Conservation (phyloP, 2,797 vertebrate genomes). For the Amniataba percoides region DNA sequence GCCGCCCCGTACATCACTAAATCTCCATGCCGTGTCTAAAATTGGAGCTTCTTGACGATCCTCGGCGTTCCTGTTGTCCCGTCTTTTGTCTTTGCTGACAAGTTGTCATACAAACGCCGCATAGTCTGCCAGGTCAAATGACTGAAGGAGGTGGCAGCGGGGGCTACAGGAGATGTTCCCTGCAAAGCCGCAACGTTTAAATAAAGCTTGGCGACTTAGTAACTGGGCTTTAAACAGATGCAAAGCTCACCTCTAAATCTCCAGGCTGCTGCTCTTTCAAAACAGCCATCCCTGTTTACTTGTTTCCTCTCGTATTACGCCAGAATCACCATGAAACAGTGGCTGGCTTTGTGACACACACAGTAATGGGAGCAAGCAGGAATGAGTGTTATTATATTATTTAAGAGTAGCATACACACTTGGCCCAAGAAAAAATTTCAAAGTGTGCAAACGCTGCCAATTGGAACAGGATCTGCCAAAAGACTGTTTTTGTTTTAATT, state of each 20-base stretch:
- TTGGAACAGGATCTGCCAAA: slow-evolving; percentile 55
- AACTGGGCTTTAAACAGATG: slow-evolving; percentile 67
- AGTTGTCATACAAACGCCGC: slow-evolving; percentile 36
- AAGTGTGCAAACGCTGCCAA: slow-evolving; percentile 45
- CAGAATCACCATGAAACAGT: slow-evolving; percentile 6
- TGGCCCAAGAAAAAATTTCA: slow-evolving; percentile 17
- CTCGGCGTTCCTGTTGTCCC: slow-evolving; percentile 26
- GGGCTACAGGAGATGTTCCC: slow-evolving; percentile 15
- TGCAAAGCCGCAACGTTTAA: slow-evolving; percentile 62
- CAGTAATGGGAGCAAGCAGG: not conserved
- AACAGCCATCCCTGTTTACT: slow-evolving; percentile 70
- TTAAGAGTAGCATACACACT: slow-evolving; percentile 15
- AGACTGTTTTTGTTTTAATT: slow-evolving; percentile 65
- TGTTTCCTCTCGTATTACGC: slow-evolving; percentile 35
- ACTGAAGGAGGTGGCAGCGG: slow-evolving; percentile 43
- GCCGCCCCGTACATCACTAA: slow-evolving; percentile 30
- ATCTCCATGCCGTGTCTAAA: slow-evolving; percentile 48
- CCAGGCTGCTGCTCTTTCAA: slow-evolving; percentile 42
- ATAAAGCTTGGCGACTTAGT: slow-evolving; percentile 51
- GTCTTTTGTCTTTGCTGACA: slow-evolving; percentile 68
- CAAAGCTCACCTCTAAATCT: slow-evolving; percentile 69
- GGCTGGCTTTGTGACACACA: slow-evolving; percentile 19
- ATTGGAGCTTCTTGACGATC: slow-evolving; percentile 51
- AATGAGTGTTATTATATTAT: slow-evolving; percentile 18
- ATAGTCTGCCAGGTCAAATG: slow-evolving; percentile 55